Conservation (phyloP, 2,113 vertebrate species). For the Seriola quinqueradiata region DNA sequence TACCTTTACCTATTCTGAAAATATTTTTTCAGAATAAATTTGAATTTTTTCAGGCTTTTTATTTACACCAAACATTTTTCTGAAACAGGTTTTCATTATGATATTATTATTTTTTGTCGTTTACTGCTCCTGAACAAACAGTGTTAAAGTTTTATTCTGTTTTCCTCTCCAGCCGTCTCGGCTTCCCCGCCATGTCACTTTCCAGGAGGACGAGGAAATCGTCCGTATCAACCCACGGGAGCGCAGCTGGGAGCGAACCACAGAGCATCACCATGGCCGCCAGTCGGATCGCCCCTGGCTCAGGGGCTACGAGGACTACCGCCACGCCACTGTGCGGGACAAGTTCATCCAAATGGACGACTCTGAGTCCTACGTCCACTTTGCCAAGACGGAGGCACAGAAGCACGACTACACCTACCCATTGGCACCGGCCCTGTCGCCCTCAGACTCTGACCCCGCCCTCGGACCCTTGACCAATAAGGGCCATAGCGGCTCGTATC, state of each 20-base stretch:
- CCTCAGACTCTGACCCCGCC: constrained; percentile 84
- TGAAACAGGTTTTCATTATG: no score
- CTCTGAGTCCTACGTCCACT: constrained; percentile 92
- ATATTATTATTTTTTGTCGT: not conserved
- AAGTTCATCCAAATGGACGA: constrained; percentile 90
- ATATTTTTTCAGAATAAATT: no score
- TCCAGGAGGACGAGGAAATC: constrained; percentile 95
- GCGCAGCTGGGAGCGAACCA: constrained; percentile 85
- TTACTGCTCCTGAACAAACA: not conserved
- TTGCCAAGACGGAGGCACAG: constrained; percentile 91
- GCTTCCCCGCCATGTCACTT: constrained; percentile 91
- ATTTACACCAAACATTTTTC: no score
- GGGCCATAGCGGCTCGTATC: constrained; percentile 70
- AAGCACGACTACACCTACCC: constrained; percentile 98
- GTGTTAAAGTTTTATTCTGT: not conserved
- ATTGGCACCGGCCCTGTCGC: constrained; percentile 89
- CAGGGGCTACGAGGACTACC: constrained; percentile 97
- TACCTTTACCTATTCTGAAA: no score
- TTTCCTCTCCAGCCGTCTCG: constrained; percentile 75
- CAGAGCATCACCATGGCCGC: constrained; percentile 59
- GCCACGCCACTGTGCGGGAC: constrained; percentile 91
- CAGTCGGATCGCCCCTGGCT: constrained; percentile 89
- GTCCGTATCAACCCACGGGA: constrained; percentile 98
- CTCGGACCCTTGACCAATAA: constrained; percentile 85
- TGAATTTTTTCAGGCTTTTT: no score